These are phyloP conservation scores for Phodopus roborovskii DNA, from an alignment of 2,113 vertebrate species.

Conservation along the genomic window DNA sequence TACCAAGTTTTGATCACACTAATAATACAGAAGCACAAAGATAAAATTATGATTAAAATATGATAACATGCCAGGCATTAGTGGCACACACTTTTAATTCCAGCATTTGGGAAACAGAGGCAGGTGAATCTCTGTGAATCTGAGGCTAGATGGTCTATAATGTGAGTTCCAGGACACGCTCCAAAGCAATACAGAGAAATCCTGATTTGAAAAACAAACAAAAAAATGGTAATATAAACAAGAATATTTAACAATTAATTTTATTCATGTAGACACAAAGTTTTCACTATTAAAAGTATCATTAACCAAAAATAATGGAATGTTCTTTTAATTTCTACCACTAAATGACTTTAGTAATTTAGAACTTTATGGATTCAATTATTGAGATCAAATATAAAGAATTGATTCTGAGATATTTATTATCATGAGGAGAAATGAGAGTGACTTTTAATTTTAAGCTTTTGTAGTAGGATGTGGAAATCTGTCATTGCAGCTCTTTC, in stretches of 20 bases:
- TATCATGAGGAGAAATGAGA: slow-evolving; percentile 40
- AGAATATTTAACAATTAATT: slow-evolving; percentile 55
- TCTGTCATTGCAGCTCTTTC: background rate
- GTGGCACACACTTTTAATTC: no score
- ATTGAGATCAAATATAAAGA: slow-evolving; percentile 52
- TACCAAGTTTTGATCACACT: slow-evolving; percentile 42
- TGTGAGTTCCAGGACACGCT: no score
- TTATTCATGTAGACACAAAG: slow-evolving; percentile 48
- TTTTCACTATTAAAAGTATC: slow-evolving; percentile 58
- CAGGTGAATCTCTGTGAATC: no score
- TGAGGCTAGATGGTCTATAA: no score
- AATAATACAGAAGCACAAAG: background rate
- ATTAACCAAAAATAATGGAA: slow-evolving; percentile 63
- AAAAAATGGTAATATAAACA: slow-evolving; percentile 31
- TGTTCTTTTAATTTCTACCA: slow-evolving; percentile 45
- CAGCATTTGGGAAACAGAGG: no score
- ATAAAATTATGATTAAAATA: slow-evolving; percentile 44
- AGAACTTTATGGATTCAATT: slow-evolving; percentile 63
- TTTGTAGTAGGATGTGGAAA: slow-evolving; percentile 55
- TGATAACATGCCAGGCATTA: background rate
- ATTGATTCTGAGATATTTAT: slow-evolving; percentile 29
- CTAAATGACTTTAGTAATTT: slow-evolving; percentile 69
- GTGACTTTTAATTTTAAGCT: background rate
- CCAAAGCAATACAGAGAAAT: no score
- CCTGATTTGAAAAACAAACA: no score